Percentiles rank a stretch among this genome's conserved stretches.
Conservation (phyloP, 2,888 invertebrate species). For the Eucera pruinosa region DNA sequence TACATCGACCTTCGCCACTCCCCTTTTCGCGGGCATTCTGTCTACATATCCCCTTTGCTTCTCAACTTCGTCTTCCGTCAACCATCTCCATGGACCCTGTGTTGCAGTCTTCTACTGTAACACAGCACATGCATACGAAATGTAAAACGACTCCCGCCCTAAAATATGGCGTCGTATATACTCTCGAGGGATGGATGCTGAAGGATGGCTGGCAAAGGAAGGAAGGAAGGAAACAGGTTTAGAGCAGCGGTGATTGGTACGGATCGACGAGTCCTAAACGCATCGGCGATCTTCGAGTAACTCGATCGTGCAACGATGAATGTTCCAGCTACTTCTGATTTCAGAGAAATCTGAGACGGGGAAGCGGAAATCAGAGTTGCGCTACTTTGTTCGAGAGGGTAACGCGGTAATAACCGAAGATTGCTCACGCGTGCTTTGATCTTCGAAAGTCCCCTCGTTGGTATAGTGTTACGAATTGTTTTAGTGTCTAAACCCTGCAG, state of each 20-base stretch:
- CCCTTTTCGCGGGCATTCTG: conserved; percentile 23
- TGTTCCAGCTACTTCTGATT: conserved; percentile 40
- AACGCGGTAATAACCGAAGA: conserved; percentile 43
- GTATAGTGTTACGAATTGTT: no score
- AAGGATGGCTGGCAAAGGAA: neutral
- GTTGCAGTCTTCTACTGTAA: conserved; percentile 32
- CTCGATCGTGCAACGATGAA: conserved; percentile 55
- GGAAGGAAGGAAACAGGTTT: conserved; percentile 30
- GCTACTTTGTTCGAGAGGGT: conserved; percentile 30
- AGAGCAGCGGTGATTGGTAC: conserved; percentile 48
- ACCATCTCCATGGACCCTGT: conserved; percentile 8
- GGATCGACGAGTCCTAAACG: conserved; percentile 43
- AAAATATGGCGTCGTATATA: conserved; percentile 67
- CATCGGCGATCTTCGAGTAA: conserved; percentile 34
- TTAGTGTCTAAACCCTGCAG: no score
- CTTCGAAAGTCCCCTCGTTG: conserved; percentile 22
- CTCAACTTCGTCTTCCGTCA: conserved; percentile 41
- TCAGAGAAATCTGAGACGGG: neutral
- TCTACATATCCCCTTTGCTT: conserved; percentile 19
- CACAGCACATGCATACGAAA: conserved; percentile 75
- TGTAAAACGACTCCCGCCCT: conserved; percentile 56
- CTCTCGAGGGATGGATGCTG: conserved; percentile 18
- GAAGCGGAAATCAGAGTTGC: neutral
- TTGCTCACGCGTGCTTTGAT: neutral
- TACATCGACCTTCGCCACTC: conserved; percentile 39